Base-by-base conservation (phyloP, 2,888 invertebrate species). In the Campoplex nolae region DNA sequence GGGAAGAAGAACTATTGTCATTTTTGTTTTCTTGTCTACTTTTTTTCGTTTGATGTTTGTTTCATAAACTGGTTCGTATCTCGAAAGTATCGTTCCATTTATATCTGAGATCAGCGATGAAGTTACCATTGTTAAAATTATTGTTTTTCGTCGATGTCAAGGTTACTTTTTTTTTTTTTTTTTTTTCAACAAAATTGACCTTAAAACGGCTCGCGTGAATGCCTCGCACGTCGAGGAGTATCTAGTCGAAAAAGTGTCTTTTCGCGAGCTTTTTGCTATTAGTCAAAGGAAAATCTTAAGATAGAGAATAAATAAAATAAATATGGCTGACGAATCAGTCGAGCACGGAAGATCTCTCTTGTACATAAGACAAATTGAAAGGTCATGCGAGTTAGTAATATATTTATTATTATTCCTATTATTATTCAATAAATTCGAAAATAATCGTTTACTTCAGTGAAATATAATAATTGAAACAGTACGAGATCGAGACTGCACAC, bases 231-330 rank as follows among this genome's bases (percentile, higher is more conserved):
- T 48, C 62, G 76, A 48, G 62, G 38, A 62, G 32, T 16, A 65
- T 76, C 76, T 76, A 18, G 58, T 75, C 62, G 76, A 76, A 76
- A 65, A 75, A 75, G 75, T 75, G 75, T 58, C 58, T 58, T 75
- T 56, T 42, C 48, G 48, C 38, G 75, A 75, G 48, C 54, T 76
- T 62, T 62, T 76, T 76, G 45, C 48, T 16, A 28, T 76, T 16
- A 62, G 62, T 62, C 0, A 62, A 62, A 16, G 32, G 7, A 32
- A 62, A 28, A 58, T 11, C 28, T 23, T 28, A 58, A 75, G 28
- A 23, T 13, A 78, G 16, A 56, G 28, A 54, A 35, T 38, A 48
- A 18, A 54, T 13, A 54, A 78, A 16, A 32, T 74, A 16, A 35
- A 65, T 56, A 42, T 70, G 45, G 48, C 71, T 48, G 70, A 62